phyloP scores from a whole-genome alignment of 30 jellyfish, hydroid and myxozoan species.

The Sanderia malayensis region DNA sequence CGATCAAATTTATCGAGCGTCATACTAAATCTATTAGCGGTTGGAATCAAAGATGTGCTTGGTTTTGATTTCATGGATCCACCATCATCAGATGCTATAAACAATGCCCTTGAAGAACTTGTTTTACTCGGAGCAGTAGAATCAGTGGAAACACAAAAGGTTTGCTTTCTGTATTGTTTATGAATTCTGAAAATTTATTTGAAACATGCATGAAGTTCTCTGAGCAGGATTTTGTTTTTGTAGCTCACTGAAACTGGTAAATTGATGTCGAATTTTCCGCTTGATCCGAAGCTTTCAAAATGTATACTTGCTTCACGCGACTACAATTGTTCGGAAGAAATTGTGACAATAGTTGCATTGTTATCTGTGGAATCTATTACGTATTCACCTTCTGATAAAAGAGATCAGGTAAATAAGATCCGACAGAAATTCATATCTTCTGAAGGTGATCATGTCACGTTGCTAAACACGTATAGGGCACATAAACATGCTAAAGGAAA shows the following conservation, averaged over 20 bases:
- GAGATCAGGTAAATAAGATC: constrained; percentile 64
- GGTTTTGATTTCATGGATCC: constrained; percentile 89
- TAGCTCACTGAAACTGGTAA: constrained; percentile 89
- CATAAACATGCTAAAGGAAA: constrained; percentile 76
- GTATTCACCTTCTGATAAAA: constrained; percentile 71
- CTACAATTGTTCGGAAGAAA: constrained; percentile 79
- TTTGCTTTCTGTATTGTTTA: background rate
- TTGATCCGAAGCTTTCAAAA: constrained; percentile 81
- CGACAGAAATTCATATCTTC: constrained; percentile 75
- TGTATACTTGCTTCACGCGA: constrained; percentile 87
- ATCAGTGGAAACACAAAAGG: constrained; percentile 71
- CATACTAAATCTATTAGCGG: constrained; percentile 64
- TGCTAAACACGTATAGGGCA: constrained; percentile 74
- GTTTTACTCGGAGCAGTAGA: constrained; percentile 87
- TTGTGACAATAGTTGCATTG: constrained; percentile 77
- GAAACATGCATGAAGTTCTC: background rate
- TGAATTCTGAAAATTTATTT: background rate
- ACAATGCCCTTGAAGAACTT: constrained; percentile 73
- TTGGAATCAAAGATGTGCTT: constrained; percentile 75
- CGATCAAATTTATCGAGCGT: constrained; percentile 79
- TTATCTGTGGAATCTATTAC: constrained; percentile 84
- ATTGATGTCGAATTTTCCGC: constrained; percentile 82
- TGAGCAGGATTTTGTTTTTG: background rate
- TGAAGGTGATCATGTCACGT: constrained; percentile 87
- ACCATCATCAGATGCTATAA: constrained; percentile 61